phyloP scores from a whole-genome alignment of 2,888 invertebrate species.

The Campaea margaritaria region DNA sequence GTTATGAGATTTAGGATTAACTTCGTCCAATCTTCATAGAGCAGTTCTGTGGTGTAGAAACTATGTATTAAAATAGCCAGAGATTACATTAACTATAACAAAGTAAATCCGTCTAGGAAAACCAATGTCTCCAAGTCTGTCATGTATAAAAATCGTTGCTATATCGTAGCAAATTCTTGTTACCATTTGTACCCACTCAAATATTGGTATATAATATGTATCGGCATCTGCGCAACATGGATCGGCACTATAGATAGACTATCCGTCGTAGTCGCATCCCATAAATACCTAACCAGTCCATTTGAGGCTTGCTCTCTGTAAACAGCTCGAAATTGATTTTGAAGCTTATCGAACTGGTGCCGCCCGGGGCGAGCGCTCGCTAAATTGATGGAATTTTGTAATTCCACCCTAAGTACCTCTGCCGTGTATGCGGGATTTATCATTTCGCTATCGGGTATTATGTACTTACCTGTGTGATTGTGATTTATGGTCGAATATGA shows the following conservation, averaged over 20 bases:
- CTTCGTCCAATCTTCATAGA: too few species aligned
- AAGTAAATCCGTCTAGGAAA: too few species aligned
- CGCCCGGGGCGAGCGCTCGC: constrained; percentile 33
- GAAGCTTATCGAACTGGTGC: constrained; percentile 66
- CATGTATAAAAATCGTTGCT: too few species aligned
- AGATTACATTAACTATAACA: too few species aligned
- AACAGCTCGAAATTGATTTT: constrained; percentile 77
- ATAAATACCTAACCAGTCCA: constrained; percentile 55
- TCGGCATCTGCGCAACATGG: not conserved
- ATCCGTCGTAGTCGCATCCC: constrained; percentile 9
- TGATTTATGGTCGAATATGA: not conserved
- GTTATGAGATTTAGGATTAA: too few species aligned
- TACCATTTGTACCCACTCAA: too few species aligned
- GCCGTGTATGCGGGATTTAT: constrained; percentile 34
- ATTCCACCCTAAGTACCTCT: constrained; percentile 40
- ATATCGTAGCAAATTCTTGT: too few species aligned
- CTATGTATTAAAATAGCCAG: too few species aligned
- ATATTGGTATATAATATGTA: not conserved
- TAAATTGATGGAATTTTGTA: constrained; percentile 56
- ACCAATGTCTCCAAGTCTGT: too few species aligned
- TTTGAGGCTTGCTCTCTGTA: constrained; percentile 65
- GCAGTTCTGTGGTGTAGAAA: too few species aligned
- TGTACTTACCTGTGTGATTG: constrained; percentile 1
- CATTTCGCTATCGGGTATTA: constrained; percentile 16
- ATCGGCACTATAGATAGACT: not conserved